Percentiles rank a stretch among this genome's conserved stretches.
Evolutionary conservation across 1,140 invertebrate species (phyloP).

Genomic region (Olivierus martensii): DNA sequence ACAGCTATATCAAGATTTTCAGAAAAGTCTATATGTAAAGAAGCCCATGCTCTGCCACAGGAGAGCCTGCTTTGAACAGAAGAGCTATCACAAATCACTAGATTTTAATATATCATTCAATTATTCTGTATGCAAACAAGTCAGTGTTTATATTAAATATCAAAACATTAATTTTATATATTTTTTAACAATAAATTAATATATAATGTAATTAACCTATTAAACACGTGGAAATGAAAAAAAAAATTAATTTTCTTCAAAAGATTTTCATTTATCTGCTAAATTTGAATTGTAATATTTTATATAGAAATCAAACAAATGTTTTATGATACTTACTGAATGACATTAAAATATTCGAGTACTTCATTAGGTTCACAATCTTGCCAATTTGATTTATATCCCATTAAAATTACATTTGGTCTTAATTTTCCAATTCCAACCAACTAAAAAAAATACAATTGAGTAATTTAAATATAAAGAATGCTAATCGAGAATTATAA

Average conservation of each 20-base stretch:
- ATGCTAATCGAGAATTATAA: too few species aligned
- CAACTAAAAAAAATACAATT: conserved; percentile 15
- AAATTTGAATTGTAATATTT: background rate
- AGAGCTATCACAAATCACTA: too few species aligned
- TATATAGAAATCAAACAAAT: background rate
- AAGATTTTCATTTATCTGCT: background rate
- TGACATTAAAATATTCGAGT: conserved; percentile 34
- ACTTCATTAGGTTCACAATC: conserved; percentile 25
- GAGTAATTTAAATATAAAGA: too few species aligned
- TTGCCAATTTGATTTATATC: conserved; percentile 34
- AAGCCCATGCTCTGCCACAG: too few species aligned
- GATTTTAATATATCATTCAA: too few species aligned
- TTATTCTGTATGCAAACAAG: too few species aligned
- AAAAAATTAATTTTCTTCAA: background rate
- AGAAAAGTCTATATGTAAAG: too few species aligned
- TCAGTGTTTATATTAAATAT: too few species aligned
- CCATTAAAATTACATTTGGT: conserved; percentile 76
- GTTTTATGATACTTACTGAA: conserved; percentile 35
- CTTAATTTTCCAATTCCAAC: conserved; percentile 78
- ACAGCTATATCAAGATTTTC: too few species aligned
- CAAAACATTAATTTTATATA: too few species aligned
- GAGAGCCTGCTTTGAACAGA: too few species aligned
- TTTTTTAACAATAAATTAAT: too few species aligned
- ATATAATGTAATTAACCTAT: background rate
- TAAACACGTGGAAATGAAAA: background rate